Percentiles rank a stretch among this genome's conserved stretches.
Evolutionary conservation across 2,113 vertebrate genomes (phyloP).

Genomic region (Toxotes jaculatrix): DNA sequence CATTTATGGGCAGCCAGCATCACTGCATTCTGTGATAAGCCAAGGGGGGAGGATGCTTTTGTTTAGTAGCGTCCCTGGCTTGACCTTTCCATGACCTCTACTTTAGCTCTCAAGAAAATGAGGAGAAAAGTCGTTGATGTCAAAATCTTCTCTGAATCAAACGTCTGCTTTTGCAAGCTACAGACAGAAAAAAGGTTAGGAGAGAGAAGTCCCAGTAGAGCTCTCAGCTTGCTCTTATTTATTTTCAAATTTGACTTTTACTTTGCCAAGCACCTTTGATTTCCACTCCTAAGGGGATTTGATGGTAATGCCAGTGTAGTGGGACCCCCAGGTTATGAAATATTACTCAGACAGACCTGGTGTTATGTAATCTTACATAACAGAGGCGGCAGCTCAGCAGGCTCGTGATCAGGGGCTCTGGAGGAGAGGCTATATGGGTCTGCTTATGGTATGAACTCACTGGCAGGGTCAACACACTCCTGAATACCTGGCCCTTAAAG

Average conservation of each 20-base stretch:
- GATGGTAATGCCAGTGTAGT: slow-evolving; percentile 54
- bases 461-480: slow-evolving; percentile 76
- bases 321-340: slow-evolving; percentile 81
- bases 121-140: slow-evolving; percentile 60
- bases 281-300: slow-evolving; percentile 51
- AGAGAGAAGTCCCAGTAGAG: slow-evolving; percentile 4
- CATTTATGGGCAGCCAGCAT: slow-evolving; percentile 51
- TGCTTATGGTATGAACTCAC: slow-evolving; percentile 80
- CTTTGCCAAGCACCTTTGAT: slow-evolving; percentile 50
- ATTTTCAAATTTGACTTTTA: slow-evolving; percentile 50
- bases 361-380: slow-evolving; percentile 86
- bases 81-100: slow-evolving; percentile 72
- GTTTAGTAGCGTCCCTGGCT: slow-evolving; percentile 62
- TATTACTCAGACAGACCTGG: slow-evolving; percentile 81
- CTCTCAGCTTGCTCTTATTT: slow-evolving; percentile 28
- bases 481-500: slow-evolving; percentile 75
- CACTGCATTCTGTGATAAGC: slow-evolving; percentile 60
- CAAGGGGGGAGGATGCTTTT: slow-evolving; percentile 54
- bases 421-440: slow-evolving; percentile 80
- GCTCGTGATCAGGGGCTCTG: slow-evolving; percentile 80
- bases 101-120: slow-evolving; percentile 53
- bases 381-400: slow-evolving; percentile 79
- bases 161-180: slow-evolving; percentile 46
- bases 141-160: slow-evolving; percentile 6
- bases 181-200: slow-evolving; percentile 41